phyloP scores from a whole-genome alignment of 2,113 vertebrate genomes.

The Ploceus nigricollis region DNA sequence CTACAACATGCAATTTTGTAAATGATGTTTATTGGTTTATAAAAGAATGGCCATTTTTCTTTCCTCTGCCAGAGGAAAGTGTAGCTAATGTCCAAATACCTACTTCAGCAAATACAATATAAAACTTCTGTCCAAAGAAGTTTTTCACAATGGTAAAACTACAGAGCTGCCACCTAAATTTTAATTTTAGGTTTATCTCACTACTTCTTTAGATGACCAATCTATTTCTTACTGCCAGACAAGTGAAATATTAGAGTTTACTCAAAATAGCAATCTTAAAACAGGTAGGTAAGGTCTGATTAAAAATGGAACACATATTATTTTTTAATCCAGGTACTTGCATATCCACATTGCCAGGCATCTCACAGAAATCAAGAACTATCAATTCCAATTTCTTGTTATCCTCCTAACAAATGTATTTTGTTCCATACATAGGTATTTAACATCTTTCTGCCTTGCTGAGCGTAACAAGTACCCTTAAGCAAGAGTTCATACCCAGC shows the following conservation, averaged over 20 bases:
- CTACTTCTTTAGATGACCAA: background rate
- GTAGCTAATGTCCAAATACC: background rate
- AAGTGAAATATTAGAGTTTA: background rate
- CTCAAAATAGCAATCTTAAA: background rate
- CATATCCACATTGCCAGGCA: background rate
- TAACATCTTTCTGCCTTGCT: background rate
- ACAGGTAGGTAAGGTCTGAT: background rate
- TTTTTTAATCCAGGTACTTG: background rate
- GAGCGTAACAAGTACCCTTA: background rate
- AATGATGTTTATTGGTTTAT: background rate
- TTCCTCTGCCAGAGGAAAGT: background rate
- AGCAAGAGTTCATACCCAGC: background rate
- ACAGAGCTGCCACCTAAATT: background rate
- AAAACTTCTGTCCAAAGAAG: background rate
- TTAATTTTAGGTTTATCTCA: background rate
- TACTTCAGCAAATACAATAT: background rate
- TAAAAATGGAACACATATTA: background rate
- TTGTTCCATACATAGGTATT: background rate
- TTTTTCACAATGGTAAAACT: background rate
- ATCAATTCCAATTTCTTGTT: background rate
- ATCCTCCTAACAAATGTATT: background rate
- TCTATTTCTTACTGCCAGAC: background rate
- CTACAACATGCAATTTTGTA: background rate
- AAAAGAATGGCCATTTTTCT: background rate
- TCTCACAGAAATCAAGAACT: background rate